These are phyloP conservation scores for Smutsia temminckii DNA, from an alignment of 2,797 vertebrate species.

Conservation along the genomic window DNA sequence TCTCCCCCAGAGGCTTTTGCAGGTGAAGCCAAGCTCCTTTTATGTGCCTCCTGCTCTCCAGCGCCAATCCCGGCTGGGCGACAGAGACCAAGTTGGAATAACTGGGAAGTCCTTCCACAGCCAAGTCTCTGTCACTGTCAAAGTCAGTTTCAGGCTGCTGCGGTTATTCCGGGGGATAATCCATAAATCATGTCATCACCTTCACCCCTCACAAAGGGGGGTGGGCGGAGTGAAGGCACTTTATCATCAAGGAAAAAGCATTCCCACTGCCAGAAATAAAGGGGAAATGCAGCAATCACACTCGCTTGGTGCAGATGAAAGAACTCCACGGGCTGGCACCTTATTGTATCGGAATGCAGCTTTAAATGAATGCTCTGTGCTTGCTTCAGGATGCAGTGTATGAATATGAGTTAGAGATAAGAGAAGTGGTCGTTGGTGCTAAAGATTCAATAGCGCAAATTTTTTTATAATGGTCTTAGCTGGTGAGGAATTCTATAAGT, in stretches of 20 bases:
- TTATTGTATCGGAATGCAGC: constrained; percentile 54
- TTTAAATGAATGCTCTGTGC: constrained; percentile 58
- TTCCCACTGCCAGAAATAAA: constrained; percentile 82
- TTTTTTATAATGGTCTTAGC: constrained; percentile 66
- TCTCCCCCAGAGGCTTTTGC: background rate
- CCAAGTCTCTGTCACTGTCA: constrained; percentile 85
- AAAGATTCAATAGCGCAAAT: constrained; percentile 64
- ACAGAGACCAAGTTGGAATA: constrained; percentile 74
- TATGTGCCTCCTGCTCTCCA: background rate
- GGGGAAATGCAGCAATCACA: constrained; percentile 83
- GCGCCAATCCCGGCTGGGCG: constrained; percentile 61
- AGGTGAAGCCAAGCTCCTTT: background rate
- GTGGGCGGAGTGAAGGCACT: constrained; percentile 75
- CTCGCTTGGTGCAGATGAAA: constrained; percentile 69
- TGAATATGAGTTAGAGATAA: constrained; percentile 79
- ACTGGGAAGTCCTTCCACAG: constrained; percentile 80
- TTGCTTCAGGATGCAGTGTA: constrained; percentile 50
- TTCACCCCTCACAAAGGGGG: constrained; percentile 79
- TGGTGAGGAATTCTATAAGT: constrained; percentile 47
- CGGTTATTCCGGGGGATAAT: constrained; percentile 85
- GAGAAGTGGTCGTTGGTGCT: constrained; percentile 75
- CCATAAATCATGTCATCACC: constrained; percentile 87
- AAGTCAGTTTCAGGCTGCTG: constrained; percentile 81
- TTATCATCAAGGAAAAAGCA: constrained; percentile 84
- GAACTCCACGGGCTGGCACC: constrained; percentile 57